These are phyloP conservation scores for Oryctes rhinoceros DNA, from an alignment of 1,140 invertebrate genomes.

Conservation along the genomic window DNA sequence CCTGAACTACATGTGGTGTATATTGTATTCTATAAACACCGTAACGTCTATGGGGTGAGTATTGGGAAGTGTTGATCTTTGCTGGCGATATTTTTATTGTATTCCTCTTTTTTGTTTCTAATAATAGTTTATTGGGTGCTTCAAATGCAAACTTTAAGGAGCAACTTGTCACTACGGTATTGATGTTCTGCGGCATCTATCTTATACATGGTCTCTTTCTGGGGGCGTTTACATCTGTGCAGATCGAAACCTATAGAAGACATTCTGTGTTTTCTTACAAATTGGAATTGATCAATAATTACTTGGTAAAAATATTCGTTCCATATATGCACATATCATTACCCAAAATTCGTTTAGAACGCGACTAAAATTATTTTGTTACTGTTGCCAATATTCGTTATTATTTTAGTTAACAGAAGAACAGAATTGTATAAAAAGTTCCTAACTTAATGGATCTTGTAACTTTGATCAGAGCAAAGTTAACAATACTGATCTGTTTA, in stretches of 20 bases:
- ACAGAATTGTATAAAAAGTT: too few species aligned
- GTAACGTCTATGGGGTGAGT: slow-evolving; percentile 30
- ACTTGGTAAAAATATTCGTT: slow-evolving; percentile 42
- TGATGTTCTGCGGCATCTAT: slow-evolving; percentile 37
- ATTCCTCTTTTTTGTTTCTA: not conserved
- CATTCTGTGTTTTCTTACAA: slow-evolving; percentile 38
- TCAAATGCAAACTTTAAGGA: slow-evolving; percentile 5
- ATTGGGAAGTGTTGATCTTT: not conserved
- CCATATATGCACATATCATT: not conserved
- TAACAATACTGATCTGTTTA: too few species aligned
- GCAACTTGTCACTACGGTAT: slow-evolving; percentile 14
- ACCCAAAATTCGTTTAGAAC: too few species aligned
- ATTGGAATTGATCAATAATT: slow-evolving; percentile 42
- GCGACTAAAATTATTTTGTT: too few species aligned
- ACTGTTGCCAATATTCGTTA: too few species aligned
- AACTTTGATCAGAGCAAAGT: too few species aligned
- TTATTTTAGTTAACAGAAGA: too few species aligned
- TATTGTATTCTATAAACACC: slow-evolving; percentile 38
- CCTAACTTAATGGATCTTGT: too few species aligned
- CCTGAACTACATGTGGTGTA: slow-evolving; percentile 18
- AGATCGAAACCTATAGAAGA: slow-evolving; percentile 41
- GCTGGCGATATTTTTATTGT: not conserved
- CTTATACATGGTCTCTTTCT: slow-evolving; percentile 33
- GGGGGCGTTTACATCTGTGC: slow-evolving; percentile 40
- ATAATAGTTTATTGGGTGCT: slow-evolving; percentile 37